Conservation (phyloP, 2,797 vertebrate species). For the Phylloscopus collybita region DNA sequence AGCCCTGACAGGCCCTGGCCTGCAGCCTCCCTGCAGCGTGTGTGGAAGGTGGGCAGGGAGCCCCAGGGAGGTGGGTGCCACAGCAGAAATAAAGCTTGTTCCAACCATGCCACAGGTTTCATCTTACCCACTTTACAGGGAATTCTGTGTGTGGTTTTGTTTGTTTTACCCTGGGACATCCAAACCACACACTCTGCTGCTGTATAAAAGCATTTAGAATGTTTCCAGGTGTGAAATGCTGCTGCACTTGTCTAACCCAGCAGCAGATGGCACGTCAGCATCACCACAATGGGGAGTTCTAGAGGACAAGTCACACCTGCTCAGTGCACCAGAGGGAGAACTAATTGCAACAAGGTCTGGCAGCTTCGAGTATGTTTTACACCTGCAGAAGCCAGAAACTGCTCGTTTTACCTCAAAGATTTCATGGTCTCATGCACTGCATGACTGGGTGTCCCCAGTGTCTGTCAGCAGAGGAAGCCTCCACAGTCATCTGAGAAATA, state of each 20-base stretch:
- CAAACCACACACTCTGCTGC: neutral
- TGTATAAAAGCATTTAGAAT: neutral
- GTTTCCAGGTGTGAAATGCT: neutral
- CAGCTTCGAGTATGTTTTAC: neutral
- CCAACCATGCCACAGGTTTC: neutral
- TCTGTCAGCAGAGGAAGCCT: neutral
- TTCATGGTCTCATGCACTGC: neutral
- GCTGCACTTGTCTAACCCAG: neutral
- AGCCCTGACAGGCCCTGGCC: neutral
- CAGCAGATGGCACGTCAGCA: conserved; percentile 3
- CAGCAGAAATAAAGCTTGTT: neutral
- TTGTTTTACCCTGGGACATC: neutral
- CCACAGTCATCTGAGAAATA: neutral
- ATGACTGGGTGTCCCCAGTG: neutral
- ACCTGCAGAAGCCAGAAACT: conserved; percentile 13
- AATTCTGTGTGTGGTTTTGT: neutral
- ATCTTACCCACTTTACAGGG: neutral
- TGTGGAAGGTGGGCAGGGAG: neutral
- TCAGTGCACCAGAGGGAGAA: neutral
- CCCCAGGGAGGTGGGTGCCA: neutral
- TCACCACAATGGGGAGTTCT: neutral
- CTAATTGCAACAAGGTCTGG: neutral
- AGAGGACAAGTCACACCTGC: conserved; percentile 43
- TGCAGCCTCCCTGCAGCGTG: neutral
- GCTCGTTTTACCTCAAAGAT: neutral